Conservation (phyloP, 2,113 vertebrate genomes). For the Dicrurus megarhynchus region DNA sequence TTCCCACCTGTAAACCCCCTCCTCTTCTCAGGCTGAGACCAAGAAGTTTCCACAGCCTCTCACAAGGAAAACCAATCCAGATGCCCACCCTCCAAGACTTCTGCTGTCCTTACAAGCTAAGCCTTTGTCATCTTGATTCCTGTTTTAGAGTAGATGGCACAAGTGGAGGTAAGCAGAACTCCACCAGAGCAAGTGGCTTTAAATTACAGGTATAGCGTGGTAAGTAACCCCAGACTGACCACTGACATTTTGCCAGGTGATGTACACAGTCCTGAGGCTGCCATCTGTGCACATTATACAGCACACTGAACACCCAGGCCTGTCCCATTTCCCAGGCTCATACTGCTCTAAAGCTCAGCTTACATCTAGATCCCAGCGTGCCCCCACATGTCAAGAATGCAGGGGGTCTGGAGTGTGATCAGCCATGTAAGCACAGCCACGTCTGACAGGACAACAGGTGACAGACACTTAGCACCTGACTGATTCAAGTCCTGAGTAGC, state of each 20-base stretch:
- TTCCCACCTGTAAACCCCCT: not conserved
- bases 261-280: not conserved
- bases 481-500: not conserved
- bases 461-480: not conserved
- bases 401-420: not conserved
- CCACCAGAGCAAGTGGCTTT: not conserved
- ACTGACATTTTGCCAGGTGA: not conserved
- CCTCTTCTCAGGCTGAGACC: not conserved
- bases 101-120: not conserved
- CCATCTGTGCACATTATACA: fast-evolving
- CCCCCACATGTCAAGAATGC: not conserved
- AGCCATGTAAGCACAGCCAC: not conserved
- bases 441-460: not conserved
- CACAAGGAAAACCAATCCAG: not conserved
- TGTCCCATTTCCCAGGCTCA: not conserved
- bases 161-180: not conserved
- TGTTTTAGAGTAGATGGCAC: not conserved
- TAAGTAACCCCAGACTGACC: not conserved
- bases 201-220: not conserved
- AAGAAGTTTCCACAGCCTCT: not conserved
- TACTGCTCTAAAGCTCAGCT: not conserved
- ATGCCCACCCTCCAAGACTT: not conserved
- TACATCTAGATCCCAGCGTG: not conserved
- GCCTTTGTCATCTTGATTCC: not conserved
- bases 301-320: not conserved